These are phyloP conservation scores for Dusona sp. DNA, from an alignment of 2,888 invertebrate species.

Conservation along the genomic window DNA sequence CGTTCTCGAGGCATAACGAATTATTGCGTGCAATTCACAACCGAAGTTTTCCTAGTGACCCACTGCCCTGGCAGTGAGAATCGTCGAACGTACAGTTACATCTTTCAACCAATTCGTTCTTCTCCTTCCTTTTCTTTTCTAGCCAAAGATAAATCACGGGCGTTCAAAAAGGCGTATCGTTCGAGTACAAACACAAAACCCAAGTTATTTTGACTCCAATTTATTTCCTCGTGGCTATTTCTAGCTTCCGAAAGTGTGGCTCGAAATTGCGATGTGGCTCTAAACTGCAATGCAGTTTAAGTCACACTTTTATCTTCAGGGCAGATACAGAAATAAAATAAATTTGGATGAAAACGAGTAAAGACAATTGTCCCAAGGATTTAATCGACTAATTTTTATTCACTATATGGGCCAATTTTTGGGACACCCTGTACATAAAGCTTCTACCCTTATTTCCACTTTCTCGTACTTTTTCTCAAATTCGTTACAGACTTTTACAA, in stretches of 20 bases:
- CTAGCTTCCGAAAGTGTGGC: no score
- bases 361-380: neutral
- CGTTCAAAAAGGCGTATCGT: neutral
- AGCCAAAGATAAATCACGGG: no score
- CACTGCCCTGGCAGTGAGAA: conserved; percentile 70
- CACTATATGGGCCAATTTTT: neutral
- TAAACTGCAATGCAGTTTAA: neutral
- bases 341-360: neutral
- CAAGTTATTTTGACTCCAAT: no score
- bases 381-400: neutral
- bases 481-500: conserved; percentile 34
- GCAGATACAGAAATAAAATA: no score
- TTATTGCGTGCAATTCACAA: conserved; percentile 76
- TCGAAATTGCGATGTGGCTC: no score
- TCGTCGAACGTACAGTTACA: conserved; percentile 19
- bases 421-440: neutral
- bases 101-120: no score
- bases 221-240: no score
- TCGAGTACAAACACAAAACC: neutral
- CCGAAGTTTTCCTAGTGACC: conserved; percentile 73
- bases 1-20: conserved; percentile 51
- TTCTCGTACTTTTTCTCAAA: conserved; percentile 15
- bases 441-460: conserved; percentile 55
- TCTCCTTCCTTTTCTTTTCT: no score
- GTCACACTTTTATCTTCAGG: no score